Evolutionary conservation across 2,888 invertebrate species (phyloP).

Genomic region (Vanessa cardui): DNA sequence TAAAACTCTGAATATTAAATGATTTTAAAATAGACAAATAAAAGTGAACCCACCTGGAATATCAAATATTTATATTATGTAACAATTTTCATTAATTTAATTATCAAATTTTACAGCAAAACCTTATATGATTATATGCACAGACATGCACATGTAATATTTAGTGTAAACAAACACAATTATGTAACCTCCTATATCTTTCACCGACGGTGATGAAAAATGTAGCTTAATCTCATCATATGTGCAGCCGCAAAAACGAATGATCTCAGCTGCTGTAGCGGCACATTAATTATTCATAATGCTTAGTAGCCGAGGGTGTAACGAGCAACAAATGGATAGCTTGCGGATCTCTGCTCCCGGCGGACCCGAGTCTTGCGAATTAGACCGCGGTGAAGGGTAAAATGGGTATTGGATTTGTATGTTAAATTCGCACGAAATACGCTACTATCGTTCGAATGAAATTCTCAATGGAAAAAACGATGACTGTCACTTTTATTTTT

Average conservation of each 20-base stretch:
- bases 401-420: constrained; percentile 35
- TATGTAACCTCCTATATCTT: too few relatives aligned
- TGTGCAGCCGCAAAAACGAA: constrained; percentile 38
- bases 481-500: background rate
- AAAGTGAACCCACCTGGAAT: too few relatives aligned
- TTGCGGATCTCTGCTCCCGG: constrained; percentile 39
- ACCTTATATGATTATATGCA: background rate
- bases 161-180: background rate
- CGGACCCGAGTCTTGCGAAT: constrained; percentile 38
- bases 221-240: constrained; percentile 14
- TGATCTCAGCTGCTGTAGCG: constrained; percentile 40
- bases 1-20: too few relatives aligned
- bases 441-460: constrained; percentile 5
- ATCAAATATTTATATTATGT: too few relatives aligned
- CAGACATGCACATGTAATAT: background rate
- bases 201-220: background rate
- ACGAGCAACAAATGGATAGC: constrained; percentile 52
- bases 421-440: constrained; percentile 12
- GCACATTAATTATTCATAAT: constrained; percentile 53
- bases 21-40: too few relatives aligned
- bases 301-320: constrained; percentile 48
- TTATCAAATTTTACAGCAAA: too few relatives aligned
- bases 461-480: background rate
- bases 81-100: too few relatives aligned
- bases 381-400: constrained; percentile 38